Evolutionary conservation across 2,888 invertebrate species (phyloP).

Genomic region (Abrostola triplasia): DNA sequence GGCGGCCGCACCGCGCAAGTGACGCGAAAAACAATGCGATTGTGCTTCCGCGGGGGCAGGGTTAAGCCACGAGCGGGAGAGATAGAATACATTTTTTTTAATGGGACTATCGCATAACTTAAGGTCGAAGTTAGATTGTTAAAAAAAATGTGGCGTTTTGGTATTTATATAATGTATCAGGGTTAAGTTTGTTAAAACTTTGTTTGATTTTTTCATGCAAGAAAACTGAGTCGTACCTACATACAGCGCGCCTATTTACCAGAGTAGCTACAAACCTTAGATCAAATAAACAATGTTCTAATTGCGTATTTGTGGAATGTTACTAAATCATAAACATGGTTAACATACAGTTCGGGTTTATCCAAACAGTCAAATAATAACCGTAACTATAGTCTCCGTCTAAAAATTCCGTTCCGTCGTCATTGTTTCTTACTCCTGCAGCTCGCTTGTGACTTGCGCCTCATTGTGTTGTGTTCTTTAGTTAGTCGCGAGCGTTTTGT

Average conservation of each 20-base stretch:
- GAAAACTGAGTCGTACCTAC: no score
- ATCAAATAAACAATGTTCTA: no score
- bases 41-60: conserved; percentile 21
- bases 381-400: no score
- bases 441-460: conserved; percentile 17
- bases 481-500: conserved; percentile 42
- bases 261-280: no score
- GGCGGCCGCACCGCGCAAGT: conserved; percentile 44
- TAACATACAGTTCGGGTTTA: not conserved
- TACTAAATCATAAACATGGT: not conserved
- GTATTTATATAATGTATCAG: no score
- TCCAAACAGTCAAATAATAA: no score
- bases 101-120: not conserved
- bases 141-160: not conserved
- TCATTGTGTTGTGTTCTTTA: conserved; percentile 30
- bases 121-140: not conserved
- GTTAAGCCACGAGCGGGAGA: conserved; percentile 7
- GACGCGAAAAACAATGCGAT: conserved; percentile 44
- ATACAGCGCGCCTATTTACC: no score
- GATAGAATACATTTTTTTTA: not conserved
- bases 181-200: no score
- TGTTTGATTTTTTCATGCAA: no score
- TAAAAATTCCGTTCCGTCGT: not conserved
- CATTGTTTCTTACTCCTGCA: not conserved
- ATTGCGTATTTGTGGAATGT: not conserved